These are phyloP conservation scores for Aphidius gifuensis DNA, from an alignment of 1,140 invertebrate genomes.

Conservation along the genomic window DNA sequence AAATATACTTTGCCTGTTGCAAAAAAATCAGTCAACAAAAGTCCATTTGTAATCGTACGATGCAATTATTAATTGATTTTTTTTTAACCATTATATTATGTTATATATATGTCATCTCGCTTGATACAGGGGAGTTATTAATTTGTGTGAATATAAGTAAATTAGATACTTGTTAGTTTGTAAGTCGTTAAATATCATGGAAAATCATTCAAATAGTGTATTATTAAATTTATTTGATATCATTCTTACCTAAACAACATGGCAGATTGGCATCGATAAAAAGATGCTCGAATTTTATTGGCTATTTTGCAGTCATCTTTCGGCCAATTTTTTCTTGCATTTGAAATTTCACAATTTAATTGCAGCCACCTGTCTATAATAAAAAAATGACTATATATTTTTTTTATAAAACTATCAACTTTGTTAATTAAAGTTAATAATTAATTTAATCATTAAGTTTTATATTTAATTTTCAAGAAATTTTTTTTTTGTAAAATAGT, in stretches of 20 bases:
- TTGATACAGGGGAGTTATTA: no score
- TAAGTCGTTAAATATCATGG: no score
- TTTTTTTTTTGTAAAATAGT: not conserved
- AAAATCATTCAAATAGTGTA: no score
- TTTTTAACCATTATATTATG: no score
- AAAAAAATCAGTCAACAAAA: no score
- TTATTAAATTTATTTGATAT: no score
- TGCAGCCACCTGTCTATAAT: constrained; percentile 42
- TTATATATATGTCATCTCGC: no score
- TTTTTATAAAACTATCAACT: not conserved
- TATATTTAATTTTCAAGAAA: not conserved
- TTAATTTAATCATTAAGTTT: not conserved
- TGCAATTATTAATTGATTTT: no score
- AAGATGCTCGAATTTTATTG: constrained; percentile 43
- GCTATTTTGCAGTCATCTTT: constrained; percentile 49
- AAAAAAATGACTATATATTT: not conserved
- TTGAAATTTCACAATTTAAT: constrained; percentile 40
- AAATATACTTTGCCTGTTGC: no score
- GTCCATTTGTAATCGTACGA: no score
- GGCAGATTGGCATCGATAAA: constrained; percentile 48
- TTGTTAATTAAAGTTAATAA: not conserved
- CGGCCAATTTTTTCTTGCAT: constrained; percentile 43
- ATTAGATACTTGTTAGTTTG: no score
- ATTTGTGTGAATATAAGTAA: no score
- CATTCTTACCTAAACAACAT: constrained; percentile 52